phyloP scores from a whole-genome alignment of 2,113 vertebrate species.

The Archocentrus centrarchus region DNA sequence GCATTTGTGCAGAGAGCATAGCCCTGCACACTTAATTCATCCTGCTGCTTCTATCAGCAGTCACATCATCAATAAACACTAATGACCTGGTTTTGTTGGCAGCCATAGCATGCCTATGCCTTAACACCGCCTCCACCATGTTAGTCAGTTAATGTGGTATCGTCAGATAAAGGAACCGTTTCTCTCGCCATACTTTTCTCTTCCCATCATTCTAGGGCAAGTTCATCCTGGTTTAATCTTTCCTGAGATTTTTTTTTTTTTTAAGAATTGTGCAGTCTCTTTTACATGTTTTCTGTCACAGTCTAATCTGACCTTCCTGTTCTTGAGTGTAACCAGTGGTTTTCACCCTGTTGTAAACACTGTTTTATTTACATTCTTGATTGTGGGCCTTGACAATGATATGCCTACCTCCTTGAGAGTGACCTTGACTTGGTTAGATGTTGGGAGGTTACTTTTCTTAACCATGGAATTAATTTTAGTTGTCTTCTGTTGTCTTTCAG shows the following conservation, averaged over 20 bases:
- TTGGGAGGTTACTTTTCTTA: neutral
- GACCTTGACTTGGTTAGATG: neutral
- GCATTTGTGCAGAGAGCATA: neutral
- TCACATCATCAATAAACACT: neutral
- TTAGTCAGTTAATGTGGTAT: neutral
- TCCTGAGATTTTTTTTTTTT: neutral
- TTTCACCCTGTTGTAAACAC: neutral
- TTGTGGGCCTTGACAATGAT: neutral
- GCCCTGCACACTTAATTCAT: neutral
- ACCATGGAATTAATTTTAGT: neutral
- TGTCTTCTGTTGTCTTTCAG: neutral
- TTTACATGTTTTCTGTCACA: neutral
- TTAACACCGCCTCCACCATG: neutral
- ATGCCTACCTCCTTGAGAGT: neutral
- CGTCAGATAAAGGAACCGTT: fast-evolving
- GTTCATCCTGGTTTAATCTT: fast-evolving
- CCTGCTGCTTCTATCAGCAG: neutral
- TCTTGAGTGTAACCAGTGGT: neutral
- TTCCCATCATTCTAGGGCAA: neutral
- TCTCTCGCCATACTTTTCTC: neutral
- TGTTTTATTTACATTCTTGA: neutral
- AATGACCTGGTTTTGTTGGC: neutral
- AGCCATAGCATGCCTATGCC: neutral
- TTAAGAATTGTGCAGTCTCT: neutral
- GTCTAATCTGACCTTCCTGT: neutral